Evolutionary conservation across 2,113 vertebrate genomes (phyloP), one percentile per base, ranked within the genome.

Genomic region (Anas platyrhynchos): DNA sequence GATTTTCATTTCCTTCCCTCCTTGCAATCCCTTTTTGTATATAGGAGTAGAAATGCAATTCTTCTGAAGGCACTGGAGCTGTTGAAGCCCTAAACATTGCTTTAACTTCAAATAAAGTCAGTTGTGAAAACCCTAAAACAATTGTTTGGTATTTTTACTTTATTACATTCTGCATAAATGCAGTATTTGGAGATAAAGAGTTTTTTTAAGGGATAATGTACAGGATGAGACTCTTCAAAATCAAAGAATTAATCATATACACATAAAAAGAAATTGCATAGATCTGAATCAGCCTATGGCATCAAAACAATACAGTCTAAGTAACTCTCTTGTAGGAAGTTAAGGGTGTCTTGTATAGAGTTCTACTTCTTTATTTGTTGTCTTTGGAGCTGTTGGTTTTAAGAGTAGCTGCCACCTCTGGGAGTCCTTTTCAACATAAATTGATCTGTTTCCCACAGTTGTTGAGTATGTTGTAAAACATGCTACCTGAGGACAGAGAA

Each of bases 1-100:
- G 13, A 9, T 26, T 58, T 68, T 27, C 3, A 34, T 55, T 29
- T 13, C 3, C 2, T 2, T 10, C 3, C 4, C 2, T 36, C 5
- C 0, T 58, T 4, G 2, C 14, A 36, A 8, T 67, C 9, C 4
- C 9, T 5, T 9, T 41, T 18, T 43, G 21, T 67, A 8, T 5
- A 1, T 7, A 32, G 71, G 5, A 87, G 3, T 8, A 65, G 46
- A 72, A 48, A 13, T 13, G 14, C 17, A 63, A 34, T 9, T 56
- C 3, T 25, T 43, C 18, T 38, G 38, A 69, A 72, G 16, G 34
- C 32, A 18, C 31, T 59, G 11, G 36, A 66, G 46, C 27, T 74
- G 13, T 34, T 50, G n/a, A 63, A 88, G 31, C 11, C 6, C 38
- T 41, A n/a, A 34, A 43, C 26, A 9, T 56, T 41, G 3, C 23